These are phyloP conservation scores for Cephus nigrinus DNA, from an alignment of 2,888 invertebrate genomes.

Conservation along the genomic window DNA sequence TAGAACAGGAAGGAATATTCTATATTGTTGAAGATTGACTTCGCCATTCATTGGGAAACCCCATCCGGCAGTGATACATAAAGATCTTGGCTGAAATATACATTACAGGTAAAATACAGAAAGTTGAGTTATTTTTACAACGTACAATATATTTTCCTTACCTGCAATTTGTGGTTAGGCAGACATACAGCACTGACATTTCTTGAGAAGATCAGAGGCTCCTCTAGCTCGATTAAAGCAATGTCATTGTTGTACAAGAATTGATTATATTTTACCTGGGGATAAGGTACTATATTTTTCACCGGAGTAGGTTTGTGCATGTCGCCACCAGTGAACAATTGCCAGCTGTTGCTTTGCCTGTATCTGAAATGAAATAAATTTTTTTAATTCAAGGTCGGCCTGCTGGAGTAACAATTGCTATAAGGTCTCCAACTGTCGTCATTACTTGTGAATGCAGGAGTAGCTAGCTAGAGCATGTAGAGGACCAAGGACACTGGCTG, in stretches of 20 bases:
- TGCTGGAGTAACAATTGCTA: too few relatives aligned
- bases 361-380: slow-evolving; percentile 37
- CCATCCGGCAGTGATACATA: slow-evolving; percentile 74
- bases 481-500: slow-evolving; percentile 63
- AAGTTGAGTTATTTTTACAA: neutral
- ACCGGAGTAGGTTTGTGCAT: slow-evolving; percentile 55
- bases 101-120: neutral
- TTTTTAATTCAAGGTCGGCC: neutral
- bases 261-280: slow-evolving; percentile 72
- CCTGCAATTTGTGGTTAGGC: slow-evolving; percentile 61
- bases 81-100: slow-evolving; percentile 63
- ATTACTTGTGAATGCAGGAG: slow-evolving; percentile 60
- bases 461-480: slow-evolving; percentile 64
- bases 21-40: slow-evolving; percentile 66
- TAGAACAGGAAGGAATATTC: slow-evolving; percentile 70
- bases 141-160: slow-evolving; percentile 22
- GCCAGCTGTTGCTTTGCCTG: slow-evolving; percentile 56
- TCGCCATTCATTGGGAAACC: slow-evolving; percentile 65
- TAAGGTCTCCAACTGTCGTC: neutral
- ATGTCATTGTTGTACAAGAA: slow-evolving; percentile 72
- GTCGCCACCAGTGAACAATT: slow-evolving; percentile 55
- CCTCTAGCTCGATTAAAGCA: slow-evolving; percentile 69
- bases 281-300: slow-evolving; percentile 68
- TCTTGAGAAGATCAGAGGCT: slow-evolving; percentile 68
- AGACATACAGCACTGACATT: slow-evolving; percentile 72